Percentiles rank a stretch among this genome's conserved stretches.
These are phyloP conservation scores for Alcedo quadribrachys DNA, from an alignment of 2,797 vertebrate species.

Conservation along the genomic window DNA sequence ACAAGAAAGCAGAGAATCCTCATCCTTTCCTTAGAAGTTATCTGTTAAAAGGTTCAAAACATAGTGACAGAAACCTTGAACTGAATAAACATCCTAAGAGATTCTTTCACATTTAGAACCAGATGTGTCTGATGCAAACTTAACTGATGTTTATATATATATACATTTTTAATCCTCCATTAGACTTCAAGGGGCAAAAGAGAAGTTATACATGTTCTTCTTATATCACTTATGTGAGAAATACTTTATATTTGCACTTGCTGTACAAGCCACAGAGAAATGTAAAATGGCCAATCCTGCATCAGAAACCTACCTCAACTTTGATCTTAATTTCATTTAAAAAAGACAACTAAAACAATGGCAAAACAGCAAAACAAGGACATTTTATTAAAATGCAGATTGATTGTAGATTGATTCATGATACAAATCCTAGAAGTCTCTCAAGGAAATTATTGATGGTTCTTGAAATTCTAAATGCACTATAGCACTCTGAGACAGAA, in stretches of 20 bases:
- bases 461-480: background rate
- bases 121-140: background rate
- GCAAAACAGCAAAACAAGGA: background rate
- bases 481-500: background rate
- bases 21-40: background rate
- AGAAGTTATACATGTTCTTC: background rate
- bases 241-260: background rate
- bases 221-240: background rate
- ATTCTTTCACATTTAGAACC: background rate
- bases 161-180: background rate
- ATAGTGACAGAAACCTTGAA: background rate
- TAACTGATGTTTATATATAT: background rate
- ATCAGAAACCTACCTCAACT: background rate
- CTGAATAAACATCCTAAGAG: background rate
- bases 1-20: background rate
- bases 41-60: background rate
- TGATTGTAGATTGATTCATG: background rate
- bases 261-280: background rate
- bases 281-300: background rate
- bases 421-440: background rate
- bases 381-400: background rate
- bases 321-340: background rate
- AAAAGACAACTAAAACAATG: background rate
- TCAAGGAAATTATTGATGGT: background rate
- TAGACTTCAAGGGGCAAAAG: background rate